These are phyloP conservation scores for Centroberyx gerrardi DNA, from an alignment of 2,797 vertebrate species.

Conservation along the genomic window DNA sequence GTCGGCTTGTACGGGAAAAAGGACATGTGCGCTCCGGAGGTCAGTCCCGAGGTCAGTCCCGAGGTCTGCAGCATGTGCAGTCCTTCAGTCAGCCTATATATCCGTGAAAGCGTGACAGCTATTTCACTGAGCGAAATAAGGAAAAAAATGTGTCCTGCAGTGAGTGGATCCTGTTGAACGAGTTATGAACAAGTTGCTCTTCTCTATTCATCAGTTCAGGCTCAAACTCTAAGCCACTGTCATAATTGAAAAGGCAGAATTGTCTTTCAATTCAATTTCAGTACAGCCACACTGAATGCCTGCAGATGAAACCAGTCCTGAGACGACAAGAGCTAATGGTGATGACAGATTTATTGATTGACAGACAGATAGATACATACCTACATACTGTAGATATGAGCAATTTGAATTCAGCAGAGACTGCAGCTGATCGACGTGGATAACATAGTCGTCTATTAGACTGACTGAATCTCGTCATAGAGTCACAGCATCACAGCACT, in stretches of 20 bases:
- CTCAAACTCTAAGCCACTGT: background rate
- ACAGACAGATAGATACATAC: background rate
- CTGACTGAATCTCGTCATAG: background rate
- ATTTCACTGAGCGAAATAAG: constrained; percentile 47
- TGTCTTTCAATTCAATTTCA: background rate
- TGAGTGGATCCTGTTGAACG: constrained; percentile 40
- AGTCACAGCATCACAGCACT: constrained; percentile 74
- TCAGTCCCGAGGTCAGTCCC: constrained; percentile 49
- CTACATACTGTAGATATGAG: background rate
- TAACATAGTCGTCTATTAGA: background rate
- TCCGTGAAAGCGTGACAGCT: constrained; percentile 57
- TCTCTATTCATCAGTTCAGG: constrained; percentile 19
- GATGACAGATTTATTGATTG: background rate
- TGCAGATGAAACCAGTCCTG: background rate
- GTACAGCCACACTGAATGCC: too few species aligned
- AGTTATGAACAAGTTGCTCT: constrained; percentile 46
- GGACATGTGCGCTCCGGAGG: constrained; percentile 51
- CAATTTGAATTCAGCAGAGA: background rate
- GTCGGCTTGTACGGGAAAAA: constrained; percentile 51
- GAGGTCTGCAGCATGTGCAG: constrained; percentile 35
- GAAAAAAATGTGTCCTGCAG: constrained; percentile 39
- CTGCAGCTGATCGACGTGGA: background rate
- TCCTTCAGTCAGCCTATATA: constrained; percentile 45
- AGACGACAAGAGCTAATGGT: too few species aligned
- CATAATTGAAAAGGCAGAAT: constrained; percentile 1